Evolutionary conservation across 2,888 invertebrate genomes (phyloP).

Genomic region (Abscondita cerata): DNA sequence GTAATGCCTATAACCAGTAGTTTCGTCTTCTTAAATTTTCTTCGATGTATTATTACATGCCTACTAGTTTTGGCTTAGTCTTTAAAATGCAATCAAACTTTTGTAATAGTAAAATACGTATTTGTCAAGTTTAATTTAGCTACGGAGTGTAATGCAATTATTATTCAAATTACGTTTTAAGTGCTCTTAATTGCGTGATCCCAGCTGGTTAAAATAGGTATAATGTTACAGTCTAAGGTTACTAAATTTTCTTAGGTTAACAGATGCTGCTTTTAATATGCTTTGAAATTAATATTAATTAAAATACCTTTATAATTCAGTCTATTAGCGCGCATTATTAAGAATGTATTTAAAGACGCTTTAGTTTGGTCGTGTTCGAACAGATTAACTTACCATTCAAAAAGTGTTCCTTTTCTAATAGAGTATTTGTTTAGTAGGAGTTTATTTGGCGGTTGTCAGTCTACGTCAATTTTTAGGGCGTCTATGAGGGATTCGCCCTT

Average conservation of each 20-base stretch:
- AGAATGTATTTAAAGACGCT: conserved; percentile 29
- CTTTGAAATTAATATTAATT: conserved; percentile 41
- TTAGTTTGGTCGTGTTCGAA: background rate
- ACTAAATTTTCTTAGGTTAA: conserved; percentile 44
- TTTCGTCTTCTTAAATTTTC: too few species aligned
- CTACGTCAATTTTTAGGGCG: conserved; percentile 30
- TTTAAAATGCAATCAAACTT: too few species aligned
- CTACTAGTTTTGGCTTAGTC: too few species aligned
- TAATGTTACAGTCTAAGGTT: conserved; percentile 46
- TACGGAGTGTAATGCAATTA: conserved; percentile 43
- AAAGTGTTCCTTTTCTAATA: conserved; percentile 11
- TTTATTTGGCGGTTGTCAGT: conserved; percentile 30
- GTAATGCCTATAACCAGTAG: too few species aligned
- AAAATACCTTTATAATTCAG: conserved; percentile 40
- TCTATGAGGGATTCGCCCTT: conserved; percentile 29
- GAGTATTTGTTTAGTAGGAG: conserved; percentile 10
- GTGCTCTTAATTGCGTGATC: conserved; percentile 47
- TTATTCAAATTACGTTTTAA: conserved; percentile 48
- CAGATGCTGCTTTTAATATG: conserved; percentile 41
- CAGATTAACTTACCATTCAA: background rate
- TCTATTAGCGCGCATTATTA: conserved; percentile 34
- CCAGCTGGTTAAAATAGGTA: conserved; percentile 47
- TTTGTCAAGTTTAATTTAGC: conserved; percentile 43
- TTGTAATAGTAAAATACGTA: conserved; percentile 32
- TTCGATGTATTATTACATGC: too few species aligned